phyloP scores from a whole-genome alignment of 2,113 vertebrate species.

The Nothoprocta pentlandii region DNA sequence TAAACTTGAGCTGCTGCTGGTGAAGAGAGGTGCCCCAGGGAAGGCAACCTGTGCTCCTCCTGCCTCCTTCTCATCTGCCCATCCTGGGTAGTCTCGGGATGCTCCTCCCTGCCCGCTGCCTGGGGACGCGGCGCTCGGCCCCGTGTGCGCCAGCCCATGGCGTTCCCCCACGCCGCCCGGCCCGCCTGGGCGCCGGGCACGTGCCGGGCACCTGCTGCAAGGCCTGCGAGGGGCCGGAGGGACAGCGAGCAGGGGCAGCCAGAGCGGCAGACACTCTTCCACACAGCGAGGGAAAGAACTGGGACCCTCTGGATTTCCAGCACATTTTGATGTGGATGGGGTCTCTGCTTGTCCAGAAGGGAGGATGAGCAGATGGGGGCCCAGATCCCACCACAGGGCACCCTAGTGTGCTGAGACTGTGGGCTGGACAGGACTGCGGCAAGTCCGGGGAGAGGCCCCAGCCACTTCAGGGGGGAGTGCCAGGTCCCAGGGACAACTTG shows the following conservation, averaged over 20 bases:
- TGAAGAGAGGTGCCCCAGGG: background rate
- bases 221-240: too few relatives aligned
- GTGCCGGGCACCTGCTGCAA: background rate
- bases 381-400: background rate
- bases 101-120: background rate
- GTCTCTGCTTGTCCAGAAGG: background rate
- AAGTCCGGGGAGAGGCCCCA: background rate
- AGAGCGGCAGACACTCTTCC: background rate
- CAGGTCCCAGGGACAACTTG: background rate
- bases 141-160: too few relatives aligned
- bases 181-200: background rate
- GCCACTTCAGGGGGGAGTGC: rapidly evolving
- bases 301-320: rapidly evolving
- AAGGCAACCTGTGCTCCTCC: background rate
- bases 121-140: background rate
- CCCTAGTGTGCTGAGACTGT: background rate
- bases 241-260: too few relatives aligned
- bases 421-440: background rate
- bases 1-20: background rate
- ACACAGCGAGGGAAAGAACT: rapidly evolving
- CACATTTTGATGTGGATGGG: background rate
- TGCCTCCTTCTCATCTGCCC: background rate
- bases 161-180: too few relatives aligned
- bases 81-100: background rate
- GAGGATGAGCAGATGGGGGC: background rate